Evolutionary conservation across 2,113 vertebrate genomes (phyloP), one percentile per base, ranked within the genome.

Genomic region (Condylura cristata): DNA sequence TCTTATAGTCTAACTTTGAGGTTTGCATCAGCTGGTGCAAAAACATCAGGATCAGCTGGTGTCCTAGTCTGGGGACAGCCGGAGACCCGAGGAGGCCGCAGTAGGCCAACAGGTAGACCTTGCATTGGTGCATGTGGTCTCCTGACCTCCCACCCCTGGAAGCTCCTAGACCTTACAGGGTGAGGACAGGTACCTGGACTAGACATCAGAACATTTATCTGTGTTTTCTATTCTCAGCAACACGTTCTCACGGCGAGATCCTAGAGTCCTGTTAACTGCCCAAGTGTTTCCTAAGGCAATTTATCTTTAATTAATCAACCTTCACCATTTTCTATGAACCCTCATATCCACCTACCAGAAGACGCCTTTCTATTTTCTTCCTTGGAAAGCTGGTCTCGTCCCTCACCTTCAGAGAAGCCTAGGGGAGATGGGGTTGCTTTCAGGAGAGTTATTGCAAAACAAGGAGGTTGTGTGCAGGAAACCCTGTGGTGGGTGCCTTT

Each of bases 381-480:
- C 92, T 86, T 75, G 65, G 84, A 81, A 51, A 70, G 68, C 13
- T 41, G 14, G 91, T 26, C 91, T 94, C 44, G 30, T 39, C 78
- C 16, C 39, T 89, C 2, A 13, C 32, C 10, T 66, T 53, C 61
- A 41, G 30, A 75, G 70, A 78, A 86, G 12, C 65, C 34, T 48
- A 48, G 86, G 72, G 89, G 91, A 90, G 58, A 6, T 13, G 34
- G 7, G 32, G 48, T 13, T 72, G 17, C 82, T 94, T 94, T 85
- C 81, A 30, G 87, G 95, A 94, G 92, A 94, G 72, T 88, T 93
- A 68, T 81, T 97, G 90, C 60, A 89, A 89, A 88, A 56, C 2
- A 32, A 76, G 60, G 75, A 93, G 61, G 51, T 71, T 92, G 44
- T 71, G 44, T 76, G 51, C 93, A 89, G 86, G 79, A 95, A 96